Conservation (phyloP, 2,113 vertebrate genomes). For the Sphyrna mokarran region DNA sequence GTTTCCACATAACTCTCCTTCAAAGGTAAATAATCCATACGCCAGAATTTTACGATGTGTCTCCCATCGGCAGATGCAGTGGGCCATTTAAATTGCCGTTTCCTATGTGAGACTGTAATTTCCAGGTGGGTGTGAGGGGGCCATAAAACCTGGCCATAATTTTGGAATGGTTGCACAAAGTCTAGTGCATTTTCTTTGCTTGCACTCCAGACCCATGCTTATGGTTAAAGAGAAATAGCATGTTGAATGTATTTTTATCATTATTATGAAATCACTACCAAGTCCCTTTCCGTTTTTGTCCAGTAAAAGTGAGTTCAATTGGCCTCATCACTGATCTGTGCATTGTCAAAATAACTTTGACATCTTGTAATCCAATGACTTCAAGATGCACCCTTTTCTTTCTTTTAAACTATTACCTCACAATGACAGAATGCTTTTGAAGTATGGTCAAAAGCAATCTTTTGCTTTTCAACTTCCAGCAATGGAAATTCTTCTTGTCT, state of each 20-base stretch:
- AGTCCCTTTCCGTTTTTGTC: neutral
- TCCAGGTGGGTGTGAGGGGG: no score
- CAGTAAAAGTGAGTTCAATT: neutral
- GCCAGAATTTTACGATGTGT: no score
- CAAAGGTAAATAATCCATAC: no score
- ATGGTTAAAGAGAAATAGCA: neutral
- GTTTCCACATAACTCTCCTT: neutral
- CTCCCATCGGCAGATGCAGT: no score
- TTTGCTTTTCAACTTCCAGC: neutral
- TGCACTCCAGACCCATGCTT: neutral
- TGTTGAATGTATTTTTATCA: neutral
- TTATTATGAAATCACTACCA: conserved; percentile 6
- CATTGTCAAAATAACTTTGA: neutral
- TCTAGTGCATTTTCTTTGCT: neutral
- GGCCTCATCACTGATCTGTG: neutral
- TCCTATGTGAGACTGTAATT: no score
- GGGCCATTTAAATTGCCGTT: no score
- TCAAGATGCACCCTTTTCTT: neutral
- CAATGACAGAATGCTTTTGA: neutral
- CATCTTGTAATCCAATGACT: neutral
- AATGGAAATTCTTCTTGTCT: neutral
- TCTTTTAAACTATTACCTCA: neutral
- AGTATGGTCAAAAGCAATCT: neutral
- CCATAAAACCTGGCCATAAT: neutral
- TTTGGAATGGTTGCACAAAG: neutral